Conservation (phyloP, 2,113 vertebrate genomes). For the Takifugu flavidus region DNA sequence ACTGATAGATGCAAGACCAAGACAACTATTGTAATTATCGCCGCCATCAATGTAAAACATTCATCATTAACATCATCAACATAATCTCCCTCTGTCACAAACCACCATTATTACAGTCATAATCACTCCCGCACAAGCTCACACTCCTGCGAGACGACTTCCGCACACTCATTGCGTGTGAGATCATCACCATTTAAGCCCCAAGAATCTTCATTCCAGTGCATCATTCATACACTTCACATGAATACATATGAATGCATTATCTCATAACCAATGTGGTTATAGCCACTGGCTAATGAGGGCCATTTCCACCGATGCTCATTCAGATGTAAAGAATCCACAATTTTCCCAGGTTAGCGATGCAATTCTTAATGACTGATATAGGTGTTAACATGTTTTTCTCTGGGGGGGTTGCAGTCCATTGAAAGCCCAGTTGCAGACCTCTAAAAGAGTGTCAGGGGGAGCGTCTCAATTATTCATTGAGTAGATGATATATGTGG, state of each 20-base stretch:
- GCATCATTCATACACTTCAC: neutral
- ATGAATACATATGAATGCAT: slow-evolving; percentile 44
- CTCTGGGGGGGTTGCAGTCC: slow-evolving; percentile 4
- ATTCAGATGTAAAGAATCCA: slow-evolving; percentile 30
- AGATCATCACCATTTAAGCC: slow-evolving; percentile 22
- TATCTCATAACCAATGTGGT: slow-evolving; percentile 22
- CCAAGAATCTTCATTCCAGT: neutral
- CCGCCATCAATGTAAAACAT: slow-evolving; percentile 62
- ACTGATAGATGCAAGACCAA: slow-evolving; percentile 55
- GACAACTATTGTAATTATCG: slow-evolving; percentile 58
- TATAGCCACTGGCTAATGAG: slow-evolving; percentile 39
- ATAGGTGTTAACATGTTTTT: slow-evolving; percentile 32
- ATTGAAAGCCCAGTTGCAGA: slow-evolving; percentile 21
- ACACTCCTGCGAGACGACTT: neutral
- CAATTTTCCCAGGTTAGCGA: slow-evolving; percentile 23
- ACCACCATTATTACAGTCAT: slow-evolving; percentile 52
- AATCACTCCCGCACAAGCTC: slow-evolving; percentile 20
- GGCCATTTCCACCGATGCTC: slow-evolving; percentile 5
- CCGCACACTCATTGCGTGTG: neutral
- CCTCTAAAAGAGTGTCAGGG: slow-evolving; percentile 36
- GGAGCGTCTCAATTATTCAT: slow-evolving; percentile 61
- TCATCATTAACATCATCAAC: slow-evolving; percentile 60
- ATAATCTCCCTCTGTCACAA: slow-evolving; percentile 44
- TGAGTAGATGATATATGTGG: slow-evolving; percentile 44
- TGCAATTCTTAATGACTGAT: slow-evolving; percentile 8